Base-by-base conservation (phyloP, 2,888 invertebrate species). In the Eilema caniola region DNA sequence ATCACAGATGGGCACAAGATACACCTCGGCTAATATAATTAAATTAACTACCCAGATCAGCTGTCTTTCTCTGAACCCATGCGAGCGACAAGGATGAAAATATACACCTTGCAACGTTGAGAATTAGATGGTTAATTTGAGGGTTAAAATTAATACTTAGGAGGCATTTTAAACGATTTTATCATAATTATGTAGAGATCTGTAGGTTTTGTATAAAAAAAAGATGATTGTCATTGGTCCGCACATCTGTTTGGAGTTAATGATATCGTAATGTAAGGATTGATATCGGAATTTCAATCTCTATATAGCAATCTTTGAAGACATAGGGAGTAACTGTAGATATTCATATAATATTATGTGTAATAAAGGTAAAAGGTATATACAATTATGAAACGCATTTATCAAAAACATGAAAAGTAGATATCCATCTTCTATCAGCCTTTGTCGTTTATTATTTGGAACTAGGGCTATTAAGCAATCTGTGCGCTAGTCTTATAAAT, bases 31-130 rank as follows among this genome's bases (percentile, higher is more conserved):
- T 88, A 86, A 86, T 87, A 85, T 93, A 92, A 93, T 93, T 93
- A 92, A 92, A 93, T 93, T 92, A 93, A 89, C 88, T 81, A 81
- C 86, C 82, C 78, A 41, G 72, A 76, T 80, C 90, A 90, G 86
- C 90, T 90, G 88, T 86, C 88, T 78, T 83, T 71, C 73, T 92
- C 86, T 79, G 66, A 81, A 73, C 4, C 62, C 24, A 65, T 65
- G 67, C 7, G 78, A 77, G 75, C 61, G 85, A 90, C 72, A 80
- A 78, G 78, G 90, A 88, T 33, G 47, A 74, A 67, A 47, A 53
- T 62, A 75, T 73, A 83, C 89, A 89, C 87, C 86, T 89, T 89
- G 86, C 85, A 71, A 64, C 69, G 53, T n/a, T 62, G 10, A 62
- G 73, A 64, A 81, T 78, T 80, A 78, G 76, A 77, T 68, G 73